Evolutionary conservation across 1,140 invertebrate species (phyloP), one percentile per base, ranked within the genome.

Genomic region (Drosophila triauraria): DNA sequence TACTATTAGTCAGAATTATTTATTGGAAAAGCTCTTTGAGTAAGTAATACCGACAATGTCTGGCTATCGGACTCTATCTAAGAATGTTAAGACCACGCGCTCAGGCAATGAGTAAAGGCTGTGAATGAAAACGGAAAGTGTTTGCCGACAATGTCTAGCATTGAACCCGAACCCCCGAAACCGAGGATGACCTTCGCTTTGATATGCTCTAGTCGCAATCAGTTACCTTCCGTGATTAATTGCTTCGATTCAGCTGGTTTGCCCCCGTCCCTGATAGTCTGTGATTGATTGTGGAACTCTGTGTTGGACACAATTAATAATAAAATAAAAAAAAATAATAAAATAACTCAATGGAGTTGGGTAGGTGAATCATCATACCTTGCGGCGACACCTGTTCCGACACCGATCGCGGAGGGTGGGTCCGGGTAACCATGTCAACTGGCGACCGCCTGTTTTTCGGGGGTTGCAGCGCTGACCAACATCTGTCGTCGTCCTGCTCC

Each of bases 401-500:
- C 9, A 10, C 32, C 23, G 32, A 56, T 38, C 38, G 32, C 9
- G 9, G 35, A 35, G 51, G 62, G 62, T 64, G 50, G 50, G 60
- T 68, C 54, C 17, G 23, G 38, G 84, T 77, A 68, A 79, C 77
- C 83, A 80, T 83, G 80, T 77, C 82, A 82, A 82, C 80, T 15
- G 15, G 40, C 40, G 57, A 30, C 43, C 35, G 38, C 43, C 64
- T 42, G 54, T 30, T 17, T 20, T 72, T 64, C 35, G 48, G 59
- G 83, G 83, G 79, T 81, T 71, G 80, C 50, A 75, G 58, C 68
- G 74, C 65, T 88, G 84, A 88, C 84, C 84, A 88, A 88, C 69
- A 75, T 78, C 77, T 88, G 83, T 40, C 53, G 35, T 56, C 35
- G 53, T 54, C 46, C 72, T 76, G 72, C 51, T 48, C 74, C 74